Conservation (phyloP, 2,113 vertebrate genomes). For the Thamnophis sirtalis region DNA sequence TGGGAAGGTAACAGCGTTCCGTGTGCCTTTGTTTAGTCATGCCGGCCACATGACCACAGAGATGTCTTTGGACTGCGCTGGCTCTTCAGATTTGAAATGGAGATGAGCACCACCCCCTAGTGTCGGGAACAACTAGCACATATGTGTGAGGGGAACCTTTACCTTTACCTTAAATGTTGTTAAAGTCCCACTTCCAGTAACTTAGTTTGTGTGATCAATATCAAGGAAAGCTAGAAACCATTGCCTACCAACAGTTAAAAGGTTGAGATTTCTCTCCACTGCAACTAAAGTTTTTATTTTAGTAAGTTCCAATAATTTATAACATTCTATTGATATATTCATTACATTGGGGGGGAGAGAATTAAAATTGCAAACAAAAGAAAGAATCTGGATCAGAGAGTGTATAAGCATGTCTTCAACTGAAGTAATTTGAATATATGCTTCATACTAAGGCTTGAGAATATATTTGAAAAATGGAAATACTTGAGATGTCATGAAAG, state of each 20-base stretch:
- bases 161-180: not conserved
- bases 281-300: not conserved
- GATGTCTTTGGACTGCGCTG: no score
- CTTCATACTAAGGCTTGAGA: not conserved
- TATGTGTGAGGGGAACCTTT: no score
- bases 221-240: not conserved
- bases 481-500: not conserved
- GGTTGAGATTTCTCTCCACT: not conserved
- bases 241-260: not conserved
- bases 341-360: not conserved
- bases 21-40: no score
- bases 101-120: no score
- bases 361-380: not conserved
- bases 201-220: not conserved
- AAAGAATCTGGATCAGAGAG: not conserved
- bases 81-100: no score
- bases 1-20: no score
- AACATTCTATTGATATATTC: not conserved
- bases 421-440: not conserved
- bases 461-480: not conserved
- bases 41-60: no score
- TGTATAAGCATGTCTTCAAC: not conserved
- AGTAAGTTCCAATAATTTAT: not conserved
- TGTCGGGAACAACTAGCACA: no score
- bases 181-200: not conserved